Evolutionary conservation across 2,113 vertebrate species (phyloP).

Genomic region (Apteryx mantelli): DNA sequence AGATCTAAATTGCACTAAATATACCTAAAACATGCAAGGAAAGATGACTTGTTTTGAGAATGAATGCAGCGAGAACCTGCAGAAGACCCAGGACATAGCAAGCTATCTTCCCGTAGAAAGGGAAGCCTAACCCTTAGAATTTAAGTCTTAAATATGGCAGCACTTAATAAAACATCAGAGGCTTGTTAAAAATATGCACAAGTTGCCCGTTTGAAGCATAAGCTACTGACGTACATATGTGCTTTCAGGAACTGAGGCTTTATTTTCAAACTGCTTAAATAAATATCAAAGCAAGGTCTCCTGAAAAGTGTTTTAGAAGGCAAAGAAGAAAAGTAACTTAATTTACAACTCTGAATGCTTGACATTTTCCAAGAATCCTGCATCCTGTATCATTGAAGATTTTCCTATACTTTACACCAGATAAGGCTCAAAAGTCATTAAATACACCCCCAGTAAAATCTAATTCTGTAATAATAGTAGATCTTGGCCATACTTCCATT

Average conservation of each 20-base stretch:
- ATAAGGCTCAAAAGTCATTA: not conserved
- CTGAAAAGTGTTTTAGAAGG: not conserved
- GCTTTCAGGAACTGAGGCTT: not conserved
- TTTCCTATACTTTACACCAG: not conserved
- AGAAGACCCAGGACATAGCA: not conserved
- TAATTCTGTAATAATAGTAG: not conserved
- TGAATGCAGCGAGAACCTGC: not conserved
- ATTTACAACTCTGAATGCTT: not conserved
- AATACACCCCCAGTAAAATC: not conserved
- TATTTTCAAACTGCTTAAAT: not conserved
- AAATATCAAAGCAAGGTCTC: not conserved
- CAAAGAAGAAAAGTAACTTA: not conserved
- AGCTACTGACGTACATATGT: not conserved
- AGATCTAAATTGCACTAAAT: not conserved
- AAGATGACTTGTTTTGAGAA: not conserved
- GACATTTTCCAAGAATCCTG: not conserved
- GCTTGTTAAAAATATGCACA: not conserved
- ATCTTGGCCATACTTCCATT: not conserved
- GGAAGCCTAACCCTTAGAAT: not conserved
- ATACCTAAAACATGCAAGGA: not conserved
- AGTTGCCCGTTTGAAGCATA: not conserved
- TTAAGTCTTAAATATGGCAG: not conserved
- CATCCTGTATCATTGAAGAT: not conserved
- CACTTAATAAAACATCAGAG: not conserved
- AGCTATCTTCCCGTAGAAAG: not conserved